Evolutionary conservation across 2,888 invertebrate species (phyloP).

Genomic region (Baccha elongata): DNA sequence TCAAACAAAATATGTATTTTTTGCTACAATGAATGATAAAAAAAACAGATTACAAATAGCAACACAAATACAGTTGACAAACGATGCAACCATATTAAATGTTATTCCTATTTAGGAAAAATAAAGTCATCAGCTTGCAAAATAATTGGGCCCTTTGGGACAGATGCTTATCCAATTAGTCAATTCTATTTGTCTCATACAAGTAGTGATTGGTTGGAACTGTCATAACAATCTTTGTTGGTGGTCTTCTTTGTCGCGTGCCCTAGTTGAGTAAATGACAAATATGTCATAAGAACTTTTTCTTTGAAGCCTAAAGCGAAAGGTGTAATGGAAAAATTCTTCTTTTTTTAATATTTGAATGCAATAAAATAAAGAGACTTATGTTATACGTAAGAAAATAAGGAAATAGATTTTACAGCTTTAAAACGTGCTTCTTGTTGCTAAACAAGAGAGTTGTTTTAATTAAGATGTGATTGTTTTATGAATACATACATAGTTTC

Average conservation of each 20-base stretch:
- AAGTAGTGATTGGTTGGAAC: neutral
- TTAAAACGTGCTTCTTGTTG: no score
- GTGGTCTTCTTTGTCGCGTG: constrained; percentile 31
- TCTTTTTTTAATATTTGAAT: no score
- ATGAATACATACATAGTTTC: no score
- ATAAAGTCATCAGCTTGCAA: constrained; percentile 26
- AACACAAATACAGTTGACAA: neutral
- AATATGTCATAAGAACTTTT: constrained; percentile 12
- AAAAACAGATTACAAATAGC: no score
- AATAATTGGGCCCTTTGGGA: constrained; percentile 38
- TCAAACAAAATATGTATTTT: neutral
- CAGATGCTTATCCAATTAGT: constrained; percentile 29
- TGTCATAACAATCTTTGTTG: constrained; percentile 31
- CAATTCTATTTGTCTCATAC: constrained; percentile 27
- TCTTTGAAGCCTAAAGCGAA: neutral
- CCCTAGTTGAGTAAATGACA: constrained; percentile 21
- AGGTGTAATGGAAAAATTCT: constrained; percentile 23
- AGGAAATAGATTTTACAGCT: no score
- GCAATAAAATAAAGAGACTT: no score
- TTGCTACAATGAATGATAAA: no score
- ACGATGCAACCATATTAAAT: neutral
- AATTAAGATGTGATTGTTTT: no score
- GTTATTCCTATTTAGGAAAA: constrained; percentile 5
- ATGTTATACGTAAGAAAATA: no score
- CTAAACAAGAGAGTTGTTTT: no score